Evolutionary conservation across 2,797 vertebrate species (phyloP), one percentile per base, ranked within the genome.

Genomic region (Urosaurus nigricauda): DNA sequence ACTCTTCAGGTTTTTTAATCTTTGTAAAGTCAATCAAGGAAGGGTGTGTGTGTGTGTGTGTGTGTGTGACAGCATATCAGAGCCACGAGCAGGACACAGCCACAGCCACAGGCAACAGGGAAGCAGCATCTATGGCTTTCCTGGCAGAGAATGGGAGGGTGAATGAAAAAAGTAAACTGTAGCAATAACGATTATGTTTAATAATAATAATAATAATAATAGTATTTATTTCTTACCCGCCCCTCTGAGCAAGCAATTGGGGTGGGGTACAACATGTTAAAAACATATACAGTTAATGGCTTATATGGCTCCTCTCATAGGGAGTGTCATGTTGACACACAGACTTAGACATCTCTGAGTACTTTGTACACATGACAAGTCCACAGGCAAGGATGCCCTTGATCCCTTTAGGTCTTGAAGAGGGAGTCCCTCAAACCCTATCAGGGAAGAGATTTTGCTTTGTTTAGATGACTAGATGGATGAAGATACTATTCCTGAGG

Each of bases 291-390:
- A n/a, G n/a, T n/a, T n/a, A n/a, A 95, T 96, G 94, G 95, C 95
- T 96, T 96, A 92, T 95, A 84, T 90, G 88, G 86, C 84, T 92
- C 24, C 0, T 0, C 73, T 83, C 58, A 74, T 43, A 84, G 71
- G 0, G 0, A 0, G 1, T 84, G 53, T 12, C 32, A 65, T 78
- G 40, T 0, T 9, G 17, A 32, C 71, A 79, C 19, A 35, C 85
- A 16, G 0, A 0, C 0, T 81, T 0, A 0, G 58, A 0, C 68
- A 3, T 29, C 78, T 32, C 13, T 53, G 91, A 84, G 87, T 6
- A 26, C n/a, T 75, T 79, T 2, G 77, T 71, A 73, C 71, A 65
- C 83, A 73, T 26, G 35, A 74, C 75, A 0, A 1, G 51, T 14
- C 87, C 83, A 77, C 83, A 78, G 11, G 43, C 83, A 40, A 0